phyloP scores from a whole-genome alignment of 2,797 vertebrate genomes.

The Sciurus vulgaris region DNA sequence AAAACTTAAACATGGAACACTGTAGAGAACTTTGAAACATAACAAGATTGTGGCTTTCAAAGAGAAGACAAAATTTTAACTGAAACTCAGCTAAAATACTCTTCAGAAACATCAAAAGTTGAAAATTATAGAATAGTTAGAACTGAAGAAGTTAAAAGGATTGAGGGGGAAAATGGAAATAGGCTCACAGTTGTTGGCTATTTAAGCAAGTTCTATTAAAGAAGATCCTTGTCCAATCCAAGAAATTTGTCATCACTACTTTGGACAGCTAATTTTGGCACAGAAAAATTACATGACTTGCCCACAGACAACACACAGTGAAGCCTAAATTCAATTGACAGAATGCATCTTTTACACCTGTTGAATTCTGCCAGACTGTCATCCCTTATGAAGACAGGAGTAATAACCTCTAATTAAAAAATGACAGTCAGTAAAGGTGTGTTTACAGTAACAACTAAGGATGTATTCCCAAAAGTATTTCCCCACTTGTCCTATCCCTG shows the following conservation, averaged over 20 bases:
- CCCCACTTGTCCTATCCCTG: background rate
- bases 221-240: background rate
- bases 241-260: background rate
- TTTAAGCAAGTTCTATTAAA: constrained; percentile 5
- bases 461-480: background rate
- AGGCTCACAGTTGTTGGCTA: background rate
- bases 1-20: background rate
- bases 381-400: background rate
- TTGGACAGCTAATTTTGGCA: background rate
- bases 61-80: background rate
- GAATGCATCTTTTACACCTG: background rate
- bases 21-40: background rate
- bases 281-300: background rate
- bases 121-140: background rate
- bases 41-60: constrained; percentile 2
- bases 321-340: background rate
- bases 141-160: constrained; percentile 18
- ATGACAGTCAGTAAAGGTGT: background rate
- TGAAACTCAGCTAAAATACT: constrained; percentile 24
- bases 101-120: background rate
- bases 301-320: background rate
- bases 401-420: background rate
- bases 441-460: background rate
- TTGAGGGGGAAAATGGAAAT: background rate
- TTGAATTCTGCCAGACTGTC: background rate